Evolutionary conservation across 2,888 invertebrate genomes (phyloP).

Genomic region (Meta bourneti): DNA sequence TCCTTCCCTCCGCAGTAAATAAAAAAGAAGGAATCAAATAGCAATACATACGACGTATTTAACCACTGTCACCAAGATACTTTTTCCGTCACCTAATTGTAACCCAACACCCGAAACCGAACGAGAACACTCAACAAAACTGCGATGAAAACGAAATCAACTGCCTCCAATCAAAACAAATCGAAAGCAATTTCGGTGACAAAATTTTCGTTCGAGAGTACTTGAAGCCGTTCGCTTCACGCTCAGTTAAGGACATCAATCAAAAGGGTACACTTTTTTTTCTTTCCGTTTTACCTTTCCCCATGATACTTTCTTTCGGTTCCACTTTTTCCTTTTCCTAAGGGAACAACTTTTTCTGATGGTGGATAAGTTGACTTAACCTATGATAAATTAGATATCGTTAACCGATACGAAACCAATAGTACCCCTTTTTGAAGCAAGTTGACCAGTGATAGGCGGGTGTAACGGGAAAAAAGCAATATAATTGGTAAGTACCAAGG

Average conservation of each 20-base stretch:
- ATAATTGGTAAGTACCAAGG: conserved; percentile 64
- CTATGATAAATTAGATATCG: conserved; percentile 73
- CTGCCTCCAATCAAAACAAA: conserved; percentile 46
- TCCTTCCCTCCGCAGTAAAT: too few relatives aligned
- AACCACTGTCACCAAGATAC: not conserved
- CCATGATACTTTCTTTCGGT: conserved; percentile 16
- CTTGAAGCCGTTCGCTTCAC: conserved; percentile 31
- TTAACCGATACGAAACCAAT: conserved; percentile 67
- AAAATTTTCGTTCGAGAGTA: conserved; percentile 29
- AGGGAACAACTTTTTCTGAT: conserved; percentile 38
- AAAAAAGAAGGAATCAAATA: too few relatives aligned
- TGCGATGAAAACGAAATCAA: conserved; percentile 13
- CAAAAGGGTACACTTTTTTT: conserved; percentile 6
- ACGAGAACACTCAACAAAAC: not conserved
- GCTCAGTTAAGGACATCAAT: conserved; percentile 56
- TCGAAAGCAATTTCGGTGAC: conserved; percentile 40
- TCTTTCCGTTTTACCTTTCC: not conserved
- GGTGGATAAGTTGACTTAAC: conserved; percentile 55
- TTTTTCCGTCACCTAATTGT: not conserved
- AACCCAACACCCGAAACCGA: not conserved
- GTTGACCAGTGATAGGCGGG: conserved; percentile 6
- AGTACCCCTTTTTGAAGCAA: conserved; percentile 20
- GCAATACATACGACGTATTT: not conserved
- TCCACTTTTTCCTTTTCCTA: not conserved
- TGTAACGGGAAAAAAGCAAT: conserved; percentile 31